Evolutionary conservation across 1,140 invertebrate genomes (phyloP), one percentile per base, ranked within the genome.

Genomic region (Hyles vespertilio): DNA sequence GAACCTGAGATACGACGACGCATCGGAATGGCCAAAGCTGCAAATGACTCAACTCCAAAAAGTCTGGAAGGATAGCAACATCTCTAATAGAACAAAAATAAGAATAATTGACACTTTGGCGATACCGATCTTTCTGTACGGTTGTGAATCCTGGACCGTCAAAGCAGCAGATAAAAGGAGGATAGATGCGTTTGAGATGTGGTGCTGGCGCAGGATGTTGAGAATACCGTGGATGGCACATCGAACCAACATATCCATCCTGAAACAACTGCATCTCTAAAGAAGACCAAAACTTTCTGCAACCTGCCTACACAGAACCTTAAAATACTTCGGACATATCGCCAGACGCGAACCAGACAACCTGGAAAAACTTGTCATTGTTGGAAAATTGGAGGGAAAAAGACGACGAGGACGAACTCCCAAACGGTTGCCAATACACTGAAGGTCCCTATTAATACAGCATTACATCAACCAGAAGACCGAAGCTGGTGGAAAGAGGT

Each of bases 161-260:
- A 56, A 55, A 49, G 51, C 51, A 47, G 45, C 53, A 43, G 65
- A 64, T 7, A 22, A 57, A n/a, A 44, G 57, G 45, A 66, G 56
- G 32, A 68, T 72, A 32, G 55, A 69, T 46, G 70, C 67, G 12
- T 70, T 78, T 46, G 67, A 72, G 9, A 66, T 64, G 65, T 72
- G 65, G 65, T 70, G 60, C 50, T 63, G 58, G 59, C 40, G 61
- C 51, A 58, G 54, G n/a, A 69, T 74, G 63, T 32, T 58, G 5
- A 22, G 48, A n/a, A 60, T 65, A 8, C 56, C 56, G 3, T 62
- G 56, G 49, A 63, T 58, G 5, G 44, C 22, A 22, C 73, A 71
- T 70, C 9, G 72, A 11, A 58, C 54, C 9, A 57, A 56, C 9
- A 45, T 43, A 3, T 58, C 58, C 2, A 58, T 61, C 22, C 47